A percentile compares a stretch with the other conserved stretches of the same genome.
Evolutionary conservation across 2,888 invertebrate genomes (phyloP).

Genomic region (Atethmia centrago): DNA sequence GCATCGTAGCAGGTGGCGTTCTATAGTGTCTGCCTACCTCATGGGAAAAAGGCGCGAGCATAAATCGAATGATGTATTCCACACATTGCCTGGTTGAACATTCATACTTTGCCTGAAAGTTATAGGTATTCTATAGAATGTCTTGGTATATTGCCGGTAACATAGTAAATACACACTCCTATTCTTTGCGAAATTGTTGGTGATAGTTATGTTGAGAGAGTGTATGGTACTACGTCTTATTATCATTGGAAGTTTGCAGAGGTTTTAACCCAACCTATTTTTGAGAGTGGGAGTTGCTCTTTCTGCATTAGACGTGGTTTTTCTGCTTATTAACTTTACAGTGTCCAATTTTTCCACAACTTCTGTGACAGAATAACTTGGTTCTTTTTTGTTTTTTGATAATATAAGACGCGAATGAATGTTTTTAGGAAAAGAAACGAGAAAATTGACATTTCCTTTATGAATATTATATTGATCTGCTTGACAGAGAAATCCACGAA

Average conservation of each 20-base stretch:
- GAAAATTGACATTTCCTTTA: slow-evolving; percentile 41
- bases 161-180: no score
- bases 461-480: slow-evolving; percentile 44
- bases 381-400: slow-evolving; percentile 53
- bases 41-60: no score
- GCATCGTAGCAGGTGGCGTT: no score
- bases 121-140: no score
- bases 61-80: no score
- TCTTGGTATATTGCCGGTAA: no score
- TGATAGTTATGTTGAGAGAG: no score
- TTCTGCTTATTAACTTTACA: slow-evolving; percentile 18
- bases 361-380: slow-evolving; percentile 52
- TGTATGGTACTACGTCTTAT: no score
- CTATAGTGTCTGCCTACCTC: no score
- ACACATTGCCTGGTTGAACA: no score
- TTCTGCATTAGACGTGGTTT: not conserved
- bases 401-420: slow-evolving; percentile 48
- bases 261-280: not conserved
- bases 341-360: slow-evolving; percentile 11
- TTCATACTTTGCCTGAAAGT: no score
- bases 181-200: no score
- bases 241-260: not conserved
- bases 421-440: slow-evolving; percentile 29
- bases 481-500: slow-evolving; percentile 16
- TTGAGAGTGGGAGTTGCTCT: not conserved